A percentile compares a stretch with the other conserved stretches of the same genome.
These are phyloP conservation scores for Gallinago media DNA, from an alignment of 2,113 vertebrate genomes.

Conservation along the genomic window DNA sequence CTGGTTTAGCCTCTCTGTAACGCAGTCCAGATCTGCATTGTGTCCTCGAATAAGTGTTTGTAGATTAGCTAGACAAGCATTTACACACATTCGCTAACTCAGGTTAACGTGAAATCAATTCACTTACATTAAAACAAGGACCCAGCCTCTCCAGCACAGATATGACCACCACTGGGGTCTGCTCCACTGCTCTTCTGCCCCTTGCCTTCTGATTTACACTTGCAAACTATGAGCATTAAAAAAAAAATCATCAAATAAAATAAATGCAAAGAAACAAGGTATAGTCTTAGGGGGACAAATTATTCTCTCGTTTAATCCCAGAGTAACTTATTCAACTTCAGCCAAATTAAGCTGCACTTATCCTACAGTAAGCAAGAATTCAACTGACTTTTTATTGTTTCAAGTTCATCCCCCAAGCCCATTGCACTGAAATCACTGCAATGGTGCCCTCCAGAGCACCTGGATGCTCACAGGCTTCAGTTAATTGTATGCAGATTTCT, in stretches of 20 bases:
- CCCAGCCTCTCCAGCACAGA: background rate
- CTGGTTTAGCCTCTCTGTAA: background rate
- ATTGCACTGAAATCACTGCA: background rate
- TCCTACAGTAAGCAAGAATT: background rate
- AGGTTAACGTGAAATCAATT: background rate
- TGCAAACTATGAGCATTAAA: background rate
- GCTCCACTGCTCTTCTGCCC: fast-evolving
- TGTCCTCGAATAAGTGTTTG: background rate
- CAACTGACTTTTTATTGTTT: background rate
- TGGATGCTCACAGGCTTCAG: background rate
- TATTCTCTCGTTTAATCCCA: background rate
- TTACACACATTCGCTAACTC: background rate
- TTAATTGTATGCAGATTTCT: background rate
- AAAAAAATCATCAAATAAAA: background rate
- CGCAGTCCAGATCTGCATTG: background rate
- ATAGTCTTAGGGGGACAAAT: background rate
- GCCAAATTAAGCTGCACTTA: background rate
- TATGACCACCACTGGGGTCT: background rate
- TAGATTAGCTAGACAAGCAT: background rate
- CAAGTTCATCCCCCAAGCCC: background rate
- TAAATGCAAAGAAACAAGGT: background rate
- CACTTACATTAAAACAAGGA: background rate
- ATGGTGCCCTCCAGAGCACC: background rate
- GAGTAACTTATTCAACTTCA: background rate
- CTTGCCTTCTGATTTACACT: background rate